Evolutionary conservation across 2,797 vertebrate genomes (phyloP).

Genomic region (Alca torda): DNA sequence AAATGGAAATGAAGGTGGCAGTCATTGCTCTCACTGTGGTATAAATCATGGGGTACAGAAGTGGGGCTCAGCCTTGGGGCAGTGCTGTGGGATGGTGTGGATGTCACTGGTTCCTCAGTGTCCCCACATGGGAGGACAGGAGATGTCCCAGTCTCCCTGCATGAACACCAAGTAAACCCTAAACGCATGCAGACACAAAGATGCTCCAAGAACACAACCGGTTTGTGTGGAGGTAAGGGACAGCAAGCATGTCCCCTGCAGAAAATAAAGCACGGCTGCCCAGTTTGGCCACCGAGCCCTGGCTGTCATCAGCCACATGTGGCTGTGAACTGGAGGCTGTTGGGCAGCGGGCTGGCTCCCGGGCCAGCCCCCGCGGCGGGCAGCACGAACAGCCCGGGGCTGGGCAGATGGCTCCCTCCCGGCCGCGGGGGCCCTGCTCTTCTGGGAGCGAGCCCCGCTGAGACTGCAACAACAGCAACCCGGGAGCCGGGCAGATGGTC

Average conservation of each 20-base stretch:
- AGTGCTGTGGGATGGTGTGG: neutral
- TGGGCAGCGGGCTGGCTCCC: neutral
- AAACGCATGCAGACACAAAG: neutral
- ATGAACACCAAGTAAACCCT: neutral
- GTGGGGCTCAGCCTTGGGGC: no score
- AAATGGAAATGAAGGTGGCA: neutral
- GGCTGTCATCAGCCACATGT: neutral
- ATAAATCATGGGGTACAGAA: neutral
- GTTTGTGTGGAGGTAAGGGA: neutral
- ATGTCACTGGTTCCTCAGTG: neutral
- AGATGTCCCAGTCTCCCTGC: neutral
- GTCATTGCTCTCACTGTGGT: neutral
- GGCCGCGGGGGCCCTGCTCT: constrained; percentile 36
- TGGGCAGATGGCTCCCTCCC: constrained; percentile 63
- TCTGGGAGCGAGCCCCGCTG: constrained; percentile 64
- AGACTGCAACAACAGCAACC: constrained; percentile 67
- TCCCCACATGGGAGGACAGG: neutral
- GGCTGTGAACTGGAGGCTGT: neutral
- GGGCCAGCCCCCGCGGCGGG: neutral
- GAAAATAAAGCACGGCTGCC: neutral
- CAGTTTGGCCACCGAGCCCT: neutral
- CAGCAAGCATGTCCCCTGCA: neutral
- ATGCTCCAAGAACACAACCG: neutral
- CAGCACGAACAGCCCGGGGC: constrained; percentile 9
- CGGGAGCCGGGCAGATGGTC: constrained; percentile 70